Evolutionary conservation across 1,140 invertebrate genomes (phyloP), one percentile per base, ranked within the genome.

Genomic region (Aphis craccivora): DNA sequence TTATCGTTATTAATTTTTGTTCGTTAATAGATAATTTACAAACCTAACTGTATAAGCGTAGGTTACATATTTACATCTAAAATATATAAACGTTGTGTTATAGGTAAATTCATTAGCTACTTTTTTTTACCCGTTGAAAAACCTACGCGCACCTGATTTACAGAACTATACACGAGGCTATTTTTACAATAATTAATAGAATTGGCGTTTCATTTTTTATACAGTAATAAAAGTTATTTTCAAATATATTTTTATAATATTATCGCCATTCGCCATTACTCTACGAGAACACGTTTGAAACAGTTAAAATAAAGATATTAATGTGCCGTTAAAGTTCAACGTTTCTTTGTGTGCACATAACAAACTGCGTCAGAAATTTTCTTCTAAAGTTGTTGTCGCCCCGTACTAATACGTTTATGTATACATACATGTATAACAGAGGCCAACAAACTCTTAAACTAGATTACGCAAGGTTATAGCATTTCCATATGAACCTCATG

Each of bases 381-480:
- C 30, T 9, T 84, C 23, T 14, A 43, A 43, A 84, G 83, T 84
- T 43, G 83, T n/a, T 76, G n/a, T 76, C 60, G n/a, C 14, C 14
- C 9, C 40, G 40, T 43, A 25, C 22, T 22, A 37, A 67, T 30
- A 67, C 60, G 14, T 14, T 76, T 76, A 35, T 76, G 60, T 11
- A 18, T 76, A 35, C 11, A 67, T 84, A 43, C 37, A 83, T 2
- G 76, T 23, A 84, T 25, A 23, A 84, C 22, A 90, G 88, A 60
- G 88, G 53, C 88, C 35, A 90, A 90, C 53, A 90, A 90, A 90
- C 88, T 89, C 87, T 40, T 60, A 40, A 90, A 90, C 53, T 90
- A 51, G 53, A 90, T 60, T 90, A 22, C 25, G 23, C 55, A 90
- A 90, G 53, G 45, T 60, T 43, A n/a, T 35, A 23, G 23, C 37